phyloP scores from a whole-genome alignment of 2,888 invertebrate species.

The Lymantria monacha region DNA sequence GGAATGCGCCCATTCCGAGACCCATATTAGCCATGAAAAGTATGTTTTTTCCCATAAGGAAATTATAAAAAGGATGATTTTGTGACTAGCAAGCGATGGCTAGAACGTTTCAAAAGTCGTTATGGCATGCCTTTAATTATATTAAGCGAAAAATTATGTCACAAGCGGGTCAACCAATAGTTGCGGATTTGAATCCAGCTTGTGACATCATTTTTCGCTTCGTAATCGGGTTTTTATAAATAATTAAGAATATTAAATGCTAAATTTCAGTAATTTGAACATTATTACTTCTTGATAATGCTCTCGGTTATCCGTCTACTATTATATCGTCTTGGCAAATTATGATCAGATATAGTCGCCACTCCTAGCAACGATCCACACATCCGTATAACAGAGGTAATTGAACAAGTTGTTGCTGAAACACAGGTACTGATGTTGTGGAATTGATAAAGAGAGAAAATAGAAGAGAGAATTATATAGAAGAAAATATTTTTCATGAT shows the following conservation, averaged over 20 bases:
- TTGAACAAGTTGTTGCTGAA: neutral
- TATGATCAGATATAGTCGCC: conserved; percentile 32
- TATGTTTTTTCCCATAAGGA: conserved; percentile 5
- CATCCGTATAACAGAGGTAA: neutral
- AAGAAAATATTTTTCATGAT: neutral
- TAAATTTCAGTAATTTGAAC: too few relatives aligned
- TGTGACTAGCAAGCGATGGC: conserved; percentile 31
- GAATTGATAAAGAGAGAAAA: neutral
- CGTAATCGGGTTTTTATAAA: too few relatives aligned
- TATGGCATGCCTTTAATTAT: conserved; percentile 32
- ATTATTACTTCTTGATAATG: conserved; percentile 33
- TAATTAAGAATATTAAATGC: too few relatives aligned
- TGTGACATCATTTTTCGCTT: too few relatives aligned
- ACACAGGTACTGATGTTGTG: neutral
- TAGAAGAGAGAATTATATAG: too few relatives aligned
- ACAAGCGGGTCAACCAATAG: too few relatives aligned
- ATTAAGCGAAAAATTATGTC: too few relatives aligned
- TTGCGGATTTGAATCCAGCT: too few relatives aligned
- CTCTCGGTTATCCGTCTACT: conserved; percentile 30
- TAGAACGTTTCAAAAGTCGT: conserved; percentile 32
- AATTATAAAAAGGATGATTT: conserved; percentile 29
- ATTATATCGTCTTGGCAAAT: conserved; percentile 36
- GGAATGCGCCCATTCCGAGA: neutral
- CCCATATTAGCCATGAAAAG: neutral
- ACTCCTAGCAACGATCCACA: conserved; percentile 28